Conservation (phyloP, 2,797 vertebrate species). For the Gadopsis marmoratus region DNA sequence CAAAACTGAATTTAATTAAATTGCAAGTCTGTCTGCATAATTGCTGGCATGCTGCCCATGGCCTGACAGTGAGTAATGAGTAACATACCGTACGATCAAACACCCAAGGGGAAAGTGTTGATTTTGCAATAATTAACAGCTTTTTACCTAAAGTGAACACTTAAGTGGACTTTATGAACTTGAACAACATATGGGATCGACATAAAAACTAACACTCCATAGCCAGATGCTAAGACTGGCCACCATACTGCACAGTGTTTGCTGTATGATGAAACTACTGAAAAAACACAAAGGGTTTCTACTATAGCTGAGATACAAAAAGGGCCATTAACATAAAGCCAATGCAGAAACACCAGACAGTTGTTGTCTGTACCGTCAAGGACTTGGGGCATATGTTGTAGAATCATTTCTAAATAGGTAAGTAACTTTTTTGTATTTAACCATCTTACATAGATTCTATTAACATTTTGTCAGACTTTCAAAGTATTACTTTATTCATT, state of each 20-base stretch:
- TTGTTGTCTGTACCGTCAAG: not conserved
- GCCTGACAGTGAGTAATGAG: constrained; percentile 68
- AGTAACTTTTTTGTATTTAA: not conserved
- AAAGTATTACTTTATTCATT: not conserved
- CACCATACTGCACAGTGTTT: constrained; percentile 38
- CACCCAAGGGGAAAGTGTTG: constrained; percentile 53
- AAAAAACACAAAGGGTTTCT: constrained; percentile 7
- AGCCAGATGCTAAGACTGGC: constrained; percentile 57
- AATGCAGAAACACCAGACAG: not conserved
- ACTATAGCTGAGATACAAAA: constrained; percentile 11
- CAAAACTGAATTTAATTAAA: no score
- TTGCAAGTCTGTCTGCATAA: constrained; percentile 46
- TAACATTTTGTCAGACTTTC: not conserved
- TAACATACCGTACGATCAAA: constrained; percentile 60
- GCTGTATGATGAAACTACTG: not conserved
- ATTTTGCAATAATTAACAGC: constrained; percentile 68
- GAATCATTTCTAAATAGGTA: not conserved
- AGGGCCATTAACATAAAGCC: constrained; percentile 13
- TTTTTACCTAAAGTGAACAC: constrained; percentile 57
- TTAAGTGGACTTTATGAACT: constrained; percentile 63
- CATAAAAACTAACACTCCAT: constrained; percentile 28
- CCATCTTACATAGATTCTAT: not conserved
- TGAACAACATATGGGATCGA: constrained; percentile 56
- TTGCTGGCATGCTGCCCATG: constrained; percentile 45
- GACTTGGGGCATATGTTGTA: not conserved